Evolutionary conservation across 2,797 vertebrate species (phyloP), one percentile per base, ranked within the genome.

Genomic region (Linurgus olivaceus): DNA sequence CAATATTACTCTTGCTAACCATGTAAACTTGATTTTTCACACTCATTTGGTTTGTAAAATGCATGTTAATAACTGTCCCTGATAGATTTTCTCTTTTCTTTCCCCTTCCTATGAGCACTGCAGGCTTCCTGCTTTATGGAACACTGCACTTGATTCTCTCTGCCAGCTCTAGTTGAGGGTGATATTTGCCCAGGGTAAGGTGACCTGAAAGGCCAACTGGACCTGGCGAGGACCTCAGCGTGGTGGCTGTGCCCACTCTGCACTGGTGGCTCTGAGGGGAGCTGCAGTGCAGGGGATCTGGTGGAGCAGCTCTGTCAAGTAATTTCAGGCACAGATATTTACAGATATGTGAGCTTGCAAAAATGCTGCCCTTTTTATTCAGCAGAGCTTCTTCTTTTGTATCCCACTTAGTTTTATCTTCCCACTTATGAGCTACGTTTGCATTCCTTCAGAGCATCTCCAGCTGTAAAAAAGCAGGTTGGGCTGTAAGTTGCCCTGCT

Each of bases 21-120:
- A 16, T 29, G 26, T 76, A 88, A 92, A 87, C 80, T 89, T 66
- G 78, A 85, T 40, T 93, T 94, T 96, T 91, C 67, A 55, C 33
- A 31, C 55, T 76, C 63, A 51, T 70, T 87, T 63, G 26, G 8
- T 89, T 92, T 76, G 18, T 79, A 58, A 74, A 86, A 47, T 76
- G 29, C 33, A 17, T 15, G 7, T n/a, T 82, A 89, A 37, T 73
- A 66, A 58, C 37, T 26, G 28, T 51, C 47, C 24, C 37, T 66
- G 24, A 54, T 85, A 24, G 17, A 9, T 44, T 81, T 81, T 73
- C 28, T 74, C 58, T 76, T 73, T 71, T 29, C 10, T n/a, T 55
- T 63, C 35, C 15, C 13, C 7, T 58, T 9, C 20, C 44, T 81
- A 12, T 71, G 47, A 47, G 23, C 52, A 21, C 31, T 76, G 35